These are phyloP conservation scores for Pterocles gutturalis DNA, from an alignment of 2,113 vertebrate species.

Conservation along the genomic window DNA sequence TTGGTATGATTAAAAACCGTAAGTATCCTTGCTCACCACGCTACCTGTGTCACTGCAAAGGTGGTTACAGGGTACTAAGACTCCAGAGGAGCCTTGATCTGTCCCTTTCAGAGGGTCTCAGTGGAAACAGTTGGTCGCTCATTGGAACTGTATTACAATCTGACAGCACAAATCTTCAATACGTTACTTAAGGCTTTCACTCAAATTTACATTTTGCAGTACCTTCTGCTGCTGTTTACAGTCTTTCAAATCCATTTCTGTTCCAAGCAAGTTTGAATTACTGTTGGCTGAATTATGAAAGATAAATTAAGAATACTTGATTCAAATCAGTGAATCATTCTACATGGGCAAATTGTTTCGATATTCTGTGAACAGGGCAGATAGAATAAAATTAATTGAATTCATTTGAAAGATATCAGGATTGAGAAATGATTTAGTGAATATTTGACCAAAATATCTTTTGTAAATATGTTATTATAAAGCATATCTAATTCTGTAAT, in stretches of 20 bases:
- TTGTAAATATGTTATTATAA: constrained; percentile 4
- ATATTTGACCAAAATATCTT: background rate
- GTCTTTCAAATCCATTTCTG: background rate
- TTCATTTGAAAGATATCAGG: constrained; percentile 2
- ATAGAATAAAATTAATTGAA: constrained; percentile 15
- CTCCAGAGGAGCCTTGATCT: background rate
- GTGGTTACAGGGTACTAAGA: background rate
- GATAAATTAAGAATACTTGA: constrained; percentile 34
- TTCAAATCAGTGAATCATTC: constrained; percentile 40
- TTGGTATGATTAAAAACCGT: background rate
- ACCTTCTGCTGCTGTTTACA: background rate
- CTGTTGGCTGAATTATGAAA: constrained; percentile 6
- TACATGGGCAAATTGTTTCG: constrained; percentile 31
- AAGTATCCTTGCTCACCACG: rapidly evolving
- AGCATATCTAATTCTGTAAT: background rate
- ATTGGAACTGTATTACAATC: background rate
- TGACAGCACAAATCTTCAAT: background rate
- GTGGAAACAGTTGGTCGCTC: background rate
- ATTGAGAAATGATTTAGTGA: constrained; percentile 25
- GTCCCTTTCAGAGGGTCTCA: background rate
- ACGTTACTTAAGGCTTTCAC: background rate
- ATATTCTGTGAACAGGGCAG: background rate
- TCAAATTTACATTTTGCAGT: background rate
- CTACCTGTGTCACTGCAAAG: background rate
- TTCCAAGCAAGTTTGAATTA: constrained; percentile 34